These are phyloP conservation scores for Butorides virescens DNA, from an alignment of 2,113 vertebrate genomes.

Conservation along the genomic window DNA sequence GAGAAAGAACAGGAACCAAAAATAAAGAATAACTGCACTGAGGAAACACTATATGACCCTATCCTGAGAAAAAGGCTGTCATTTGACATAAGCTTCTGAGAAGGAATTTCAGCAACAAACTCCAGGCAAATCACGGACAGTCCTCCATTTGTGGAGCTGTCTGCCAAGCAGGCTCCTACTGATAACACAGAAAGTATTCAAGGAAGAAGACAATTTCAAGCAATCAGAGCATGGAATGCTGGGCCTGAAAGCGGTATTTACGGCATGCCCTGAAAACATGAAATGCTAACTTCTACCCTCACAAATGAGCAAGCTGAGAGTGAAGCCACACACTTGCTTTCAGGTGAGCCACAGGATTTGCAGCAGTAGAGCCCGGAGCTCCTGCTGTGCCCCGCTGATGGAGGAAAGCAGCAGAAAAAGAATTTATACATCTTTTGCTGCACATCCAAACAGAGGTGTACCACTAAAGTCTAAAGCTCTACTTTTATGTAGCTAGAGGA, in stretches of 20 bases:
- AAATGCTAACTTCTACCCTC: neutral
- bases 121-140: conserved; percentile 21
- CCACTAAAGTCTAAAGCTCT: neutral
- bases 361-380: neutral
- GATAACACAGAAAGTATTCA: conserved; percentile 50
- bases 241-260: neutral
- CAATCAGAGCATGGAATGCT: neutral
- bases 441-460: neutral
- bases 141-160: conserved; percentile 13
- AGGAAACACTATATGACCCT: conserved; percentile 50
- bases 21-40: conserved; percentile 32
- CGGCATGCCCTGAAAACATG: neutral
- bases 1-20: conserved; percentile 47
- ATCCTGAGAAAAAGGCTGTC: conserved; percentile 47
- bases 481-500: neutral
- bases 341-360: neutral
- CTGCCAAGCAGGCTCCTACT: conserved; percentile 6
- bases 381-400: neutral
- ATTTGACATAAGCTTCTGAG: conserved; percentile 32
- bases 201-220: conserved; percentile 6
- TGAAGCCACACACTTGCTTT: neutral
- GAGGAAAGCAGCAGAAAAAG: neutral
- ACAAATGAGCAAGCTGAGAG: neutral
- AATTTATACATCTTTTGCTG: neutral
- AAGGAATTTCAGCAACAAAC: conserved; percentile 55